Evolutionary conservation across 1,140 invertebrate species (phyloP).

Genomic region (Thaumatotibia leucotreta): DNA sequence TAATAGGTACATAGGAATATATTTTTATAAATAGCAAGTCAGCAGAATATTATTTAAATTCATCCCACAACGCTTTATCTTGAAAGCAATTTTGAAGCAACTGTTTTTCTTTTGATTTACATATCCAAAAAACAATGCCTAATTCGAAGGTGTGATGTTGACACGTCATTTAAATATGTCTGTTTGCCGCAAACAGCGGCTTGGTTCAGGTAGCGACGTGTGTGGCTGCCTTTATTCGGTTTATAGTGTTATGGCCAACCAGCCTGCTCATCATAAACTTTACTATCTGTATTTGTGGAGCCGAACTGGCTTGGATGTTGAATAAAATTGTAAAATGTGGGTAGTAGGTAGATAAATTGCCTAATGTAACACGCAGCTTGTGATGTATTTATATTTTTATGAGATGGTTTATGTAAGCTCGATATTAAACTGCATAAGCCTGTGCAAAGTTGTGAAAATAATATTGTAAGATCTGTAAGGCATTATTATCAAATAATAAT

Average conservation of each 20-base stretch:
- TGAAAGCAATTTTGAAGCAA: not conserved
- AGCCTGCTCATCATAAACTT: not conserved
- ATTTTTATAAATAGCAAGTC: no score
- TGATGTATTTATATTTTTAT: no score
- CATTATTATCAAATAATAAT: no score
- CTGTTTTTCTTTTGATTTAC: not conserved
- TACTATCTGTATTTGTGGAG: not conserved
- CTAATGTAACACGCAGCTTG: not conserved
- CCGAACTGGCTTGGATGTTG: not conserved
- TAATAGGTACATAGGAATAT: no score
- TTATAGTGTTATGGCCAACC: not conserved
- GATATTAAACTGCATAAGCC: no score
- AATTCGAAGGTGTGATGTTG: constrained; percentile 2
- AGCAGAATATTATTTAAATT: no score
- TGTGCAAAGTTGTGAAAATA: no score
- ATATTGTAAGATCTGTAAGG: no score
- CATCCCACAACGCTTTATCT: no score
- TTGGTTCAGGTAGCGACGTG: not conserved
- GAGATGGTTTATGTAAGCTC: no score
- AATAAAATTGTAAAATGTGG: not conserved
- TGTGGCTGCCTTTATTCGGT: not conserved
- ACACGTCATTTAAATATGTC: constrained; percentile 6
- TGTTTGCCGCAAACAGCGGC: not conserved
- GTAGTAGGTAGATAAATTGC: not conserved
- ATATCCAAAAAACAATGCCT: not conserved